Evolutionary conservation across 2,888 invertebrate genomes (phyloP).

Genomic region (Myathropa florea): DNA sequence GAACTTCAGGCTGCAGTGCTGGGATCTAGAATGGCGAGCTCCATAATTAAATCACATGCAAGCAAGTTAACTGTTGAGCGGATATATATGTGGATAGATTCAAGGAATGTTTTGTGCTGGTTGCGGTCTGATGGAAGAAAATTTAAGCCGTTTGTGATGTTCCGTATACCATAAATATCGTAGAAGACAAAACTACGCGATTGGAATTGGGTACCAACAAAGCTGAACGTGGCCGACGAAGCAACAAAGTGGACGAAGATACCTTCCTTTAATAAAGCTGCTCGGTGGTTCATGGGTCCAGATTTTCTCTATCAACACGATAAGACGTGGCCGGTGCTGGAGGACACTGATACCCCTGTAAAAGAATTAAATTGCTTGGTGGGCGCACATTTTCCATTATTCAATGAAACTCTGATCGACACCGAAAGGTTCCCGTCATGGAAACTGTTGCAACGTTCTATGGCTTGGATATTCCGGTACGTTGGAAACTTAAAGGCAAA

Average conservation of each 20-base stretch:
- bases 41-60: background rate
- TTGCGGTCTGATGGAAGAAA: background rate
- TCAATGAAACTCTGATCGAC: background rate
- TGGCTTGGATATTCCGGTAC: background rate
- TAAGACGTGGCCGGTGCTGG: no score
- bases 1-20: conserved; percentile 72
- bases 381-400: background rate
- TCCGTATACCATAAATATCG: background rate
- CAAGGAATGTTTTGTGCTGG: conserved; percentile 4
- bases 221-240: background rate
- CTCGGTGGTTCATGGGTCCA: background rate
- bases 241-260: conserved; percentile 1
- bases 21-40: conserved; percentile 50
- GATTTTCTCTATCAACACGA: no score
- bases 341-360: no score
- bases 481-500: background rate
- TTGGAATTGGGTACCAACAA: conserved; percentile 6
- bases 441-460: background rate
- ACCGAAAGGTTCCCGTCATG: background rate
- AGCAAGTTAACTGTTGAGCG: background rate
- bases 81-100: background rate
- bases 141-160: conserved; percentile 5
- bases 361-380: background rate
- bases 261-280: background rate
- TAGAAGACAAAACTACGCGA: background rate